phyloP scores from a whole-genome alignment of 2,113 vertebrate genomes.

The Hipposideros armiger region DNA sequence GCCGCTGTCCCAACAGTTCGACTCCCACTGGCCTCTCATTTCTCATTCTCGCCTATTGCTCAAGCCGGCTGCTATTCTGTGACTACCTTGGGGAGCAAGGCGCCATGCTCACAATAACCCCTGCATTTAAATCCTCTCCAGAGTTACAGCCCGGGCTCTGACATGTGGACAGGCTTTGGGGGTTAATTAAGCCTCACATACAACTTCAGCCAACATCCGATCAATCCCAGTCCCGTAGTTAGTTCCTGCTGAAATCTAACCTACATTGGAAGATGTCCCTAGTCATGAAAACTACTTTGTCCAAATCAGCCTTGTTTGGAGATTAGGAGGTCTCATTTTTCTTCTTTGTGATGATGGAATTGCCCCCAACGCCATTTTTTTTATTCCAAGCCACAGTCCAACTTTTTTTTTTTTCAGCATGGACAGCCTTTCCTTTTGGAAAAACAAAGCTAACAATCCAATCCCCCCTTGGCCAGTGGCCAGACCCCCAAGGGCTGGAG shows the following conservation, averaged over 20 bases:
- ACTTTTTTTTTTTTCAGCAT: neutral
- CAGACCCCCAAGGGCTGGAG: constrained; percentile 45
- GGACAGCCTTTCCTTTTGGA: constrained; percentile 59
- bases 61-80: neutral
- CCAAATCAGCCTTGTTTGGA: neutral
- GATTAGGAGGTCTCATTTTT: neutral
- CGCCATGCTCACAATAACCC: neutral
- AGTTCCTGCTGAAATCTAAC: neutral
- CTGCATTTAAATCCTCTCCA: neutral
- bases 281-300: neutral
- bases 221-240: neutral
- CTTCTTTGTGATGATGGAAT: neutral
- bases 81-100: constrained; percentile 31
- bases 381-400: neutral
- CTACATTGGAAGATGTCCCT: neutral
- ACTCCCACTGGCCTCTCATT: neutral
- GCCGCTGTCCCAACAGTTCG: neutral
- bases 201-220: constrained; percentile 7
- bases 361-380: neutral
- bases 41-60: neutral
- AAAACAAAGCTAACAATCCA: constrained; percentile 73
- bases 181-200: neutral
- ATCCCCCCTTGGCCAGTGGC: constrained; percentile 64
- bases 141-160: fast-evolving
- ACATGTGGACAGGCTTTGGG: neutral